phyloP scores from a whole-genome alignment of 2,113 vertebrate species.

The Pterophyllum scalare region DNA sequence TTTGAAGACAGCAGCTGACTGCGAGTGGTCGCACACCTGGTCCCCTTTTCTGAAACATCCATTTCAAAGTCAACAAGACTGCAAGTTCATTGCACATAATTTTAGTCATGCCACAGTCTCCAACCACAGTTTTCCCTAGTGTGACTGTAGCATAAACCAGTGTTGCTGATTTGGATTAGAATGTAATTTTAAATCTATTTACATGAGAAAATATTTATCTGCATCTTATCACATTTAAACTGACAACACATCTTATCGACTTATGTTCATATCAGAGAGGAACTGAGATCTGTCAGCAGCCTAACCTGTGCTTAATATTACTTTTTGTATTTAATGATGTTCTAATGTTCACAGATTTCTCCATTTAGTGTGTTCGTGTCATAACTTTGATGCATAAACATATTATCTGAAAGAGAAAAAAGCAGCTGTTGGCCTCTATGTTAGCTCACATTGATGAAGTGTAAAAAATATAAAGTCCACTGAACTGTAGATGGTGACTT shows the following conservation, averaged over 20 bases:
- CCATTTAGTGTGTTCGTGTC: background rate
- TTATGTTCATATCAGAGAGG: background rate
- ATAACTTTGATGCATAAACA: background rate
- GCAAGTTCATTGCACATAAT: too few species aligned
- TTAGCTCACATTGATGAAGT: background rate
- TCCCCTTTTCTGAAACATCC: background rate
- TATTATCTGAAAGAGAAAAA: slow-evolving; percentile 2
- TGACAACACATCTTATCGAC: background rate
- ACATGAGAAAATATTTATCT: background rate
- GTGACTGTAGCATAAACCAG: background rate
- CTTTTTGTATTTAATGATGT: background rate
- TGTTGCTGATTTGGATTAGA: background rate
- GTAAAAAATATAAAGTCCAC: slow-evolving; percentile 16
- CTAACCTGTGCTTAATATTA: background rate
- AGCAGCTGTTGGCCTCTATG: slow-evolving; percentile 57
- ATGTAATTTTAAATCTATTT: background rate
- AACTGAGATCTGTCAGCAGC: background rate
- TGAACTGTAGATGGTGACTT: slow-evolving; percentile 49
- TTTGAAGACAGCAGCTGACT: background rate
- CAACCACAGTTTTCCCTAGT: background rate
- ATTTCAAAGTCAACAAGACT: background rate
- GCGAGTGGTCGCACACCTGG: background rate
- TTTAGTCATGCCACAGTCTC: background rate
- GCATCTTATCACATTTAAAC: background rate
- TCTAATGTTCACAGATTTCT: background rate